Conservation (phyloP, 2,888 invertebrate species). For the Gibbula magus region DNA sequence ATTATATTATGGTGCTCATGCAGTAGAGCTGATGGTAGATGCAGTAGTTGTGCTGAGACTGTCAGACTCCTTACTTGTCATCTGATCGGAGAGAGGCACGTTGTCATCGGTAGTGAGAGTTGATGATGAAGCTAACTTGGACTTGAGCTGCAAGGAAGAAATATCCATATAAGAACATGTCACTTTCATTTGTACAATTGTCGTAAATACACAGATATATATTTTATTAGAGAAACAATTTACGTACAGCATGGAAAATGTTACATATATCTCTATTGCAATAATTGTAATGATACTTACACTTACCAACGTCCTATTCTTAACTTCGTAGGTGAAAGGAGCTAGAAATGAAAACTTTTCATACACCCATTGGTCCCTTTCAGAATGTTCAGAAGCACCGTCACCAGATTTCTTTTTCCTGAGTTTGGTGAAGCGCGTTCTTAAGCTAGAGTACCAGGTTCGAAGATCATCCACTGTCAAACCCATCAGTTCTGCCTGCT, state of each 20-base stretch:
- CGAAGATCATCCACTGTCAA: slow-evolving; percentile 28
- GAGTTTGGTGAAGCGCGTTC: slow-evolving; percentile 30
- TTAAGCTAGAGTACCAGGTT: slow-evolving; percentile 29
- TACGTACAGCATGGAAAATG: not conserved
- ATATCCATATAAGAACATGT: not conserved
- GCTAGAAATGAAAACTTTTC: slow-evolving; percentile 35
- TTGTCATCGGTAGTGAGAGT: not conserved
- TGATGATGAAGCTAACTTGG: not conserved
- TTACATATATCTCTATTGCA: not conserved
- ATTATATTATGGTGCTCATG: too few species aligned
- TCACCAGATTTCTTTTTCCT: slow-evolving; percentile 22
- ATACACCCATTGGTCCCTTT: slow-evolving; percentile 35
- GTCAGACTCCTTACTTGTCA: not conserved
- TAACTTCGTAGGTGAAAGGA: slow-evolving; percentile 27
- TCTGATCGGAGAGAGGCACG: not conserved
- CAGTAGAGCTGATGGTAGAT: not conserved
- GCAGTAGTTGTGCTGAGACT: slow-evolving; percentile 14
- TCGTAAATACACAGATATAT: not conserved
- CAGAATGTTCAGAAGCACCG: slow-evolving; percentile 32
- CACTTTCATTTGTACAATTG: too few species aligned
- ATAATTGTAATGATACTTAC: not conserved
- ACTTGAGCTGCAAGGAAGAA: too few species aligned
- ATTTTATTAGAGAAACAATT: not conserved
- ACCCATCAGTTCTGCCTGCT: slow-evolving; percentile 28
- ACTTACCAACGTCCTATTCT: slow-evolving; percentile 34